Evolutionary conservation across 2,888 invertebrate species (phyloP), one percentile per base, ranked within the genome.

Genomic region (Drosophila gaucha): DNA sequence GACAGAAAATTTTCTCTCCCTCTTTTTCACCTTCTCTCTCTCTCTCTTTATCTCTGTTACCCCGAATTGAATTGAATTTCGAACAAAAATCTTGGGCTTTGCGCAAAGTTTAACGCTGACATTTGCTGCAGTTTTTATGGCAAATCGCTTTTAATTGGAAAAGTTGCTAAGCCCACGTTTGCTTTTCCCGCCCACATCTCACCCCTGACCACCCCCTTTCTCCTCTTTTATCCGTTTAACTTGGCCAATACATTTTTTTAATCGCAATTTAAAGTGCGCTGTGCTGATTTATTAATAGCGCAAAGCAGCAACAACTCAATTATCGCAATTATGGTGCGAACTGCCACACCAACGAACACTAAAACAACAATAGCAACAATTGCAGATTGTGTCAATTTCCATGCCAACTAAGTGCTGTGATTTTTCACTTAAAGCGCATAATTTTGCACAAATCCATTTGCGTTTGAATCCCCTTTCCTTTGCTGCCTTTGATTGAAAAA

Each of bases 381-480:
- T 18, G 28, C 28, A 39, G 51, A 52, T 58, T 35, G 49, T 12
- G 38, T 36, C 68, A 70, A 70, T 73, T 70, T 59, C 16, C 47
- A 38, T 47, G 38, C 26, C 46, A 54, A 46, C 51, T 50, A 64
- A 73, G 65, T 74, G 66, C 74, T 22, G 74, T 31, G 59, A 86
- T 80, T 80, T 86, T 80, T 80, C 80, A 80, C 86, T 80, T 80
- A 63, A 69, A 52, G 64, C 68, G 62, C 64, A 70, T 70, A 46
- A 63, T 49, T 68, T 62, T 30, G 41, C 47, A 33, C 47, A 41
- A 57, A 41, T 56, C 24, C 65, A 71, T 67, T 68, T 74, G 30
- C 35, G 14, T 1, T 26, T 2, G 28, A 41, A 24, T 50, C 50
- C 26, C 51, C 43, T 28, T 63, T 63, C 14, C 35, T 12, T 24